Evolutionary conservation across 2,797 vertebrate species (phyloP).

Genomic region (Dicrostonyx torquatus): DNA sequence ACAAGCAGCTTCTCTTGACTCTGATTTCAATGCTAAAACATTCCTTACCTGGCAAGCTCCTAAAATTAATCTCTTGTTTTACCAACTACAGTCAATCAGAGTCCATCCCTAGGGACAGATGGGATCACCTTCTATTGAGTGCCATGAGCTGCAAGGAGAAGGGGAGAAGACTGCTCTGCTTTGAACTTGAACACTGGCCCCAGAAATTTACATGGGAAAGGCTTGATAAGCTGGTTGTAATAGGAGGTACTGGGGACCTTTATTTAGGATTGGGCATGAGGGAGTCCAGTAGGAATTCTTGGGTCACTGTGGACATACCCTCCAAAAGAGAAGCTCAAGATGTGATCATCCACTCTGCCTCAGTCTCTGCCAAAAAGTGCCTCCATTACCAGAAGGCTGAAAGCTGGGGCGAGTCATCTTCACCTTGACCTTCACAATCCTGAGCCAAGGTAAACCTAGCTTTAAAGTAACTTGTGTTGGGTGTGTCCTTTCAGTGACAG

Average conservation of each 20-base stretch:
- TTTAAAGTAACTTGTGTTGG: background rate
- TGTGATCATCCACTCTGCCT: background rate
- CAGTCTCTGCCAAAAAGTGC: background rate
- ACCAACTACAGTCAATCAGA: background rate
- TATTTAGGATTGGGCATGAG: background rate
- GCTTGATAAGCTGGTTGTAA: too few species aligned
- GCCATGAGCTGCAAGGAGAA: background rate
- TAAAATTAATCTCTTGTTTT: background rate
- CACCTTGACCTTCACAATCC: background rate
- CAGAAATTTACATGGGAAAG: background rate
- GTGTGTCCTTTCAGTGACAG: background rate
- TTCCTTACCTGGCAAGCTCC: background rate
- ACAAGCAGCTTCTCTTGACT: background rate
- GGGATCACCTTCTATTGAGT: background rate
- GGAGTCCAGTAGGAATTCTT: background rate
- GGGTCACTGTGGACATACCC: background rate
- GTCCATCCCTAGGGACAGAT: background rate
- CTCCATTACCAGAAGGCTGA: background rate
- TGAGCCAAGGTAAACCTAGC: background rate
- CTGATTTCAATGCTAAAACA: slow-evolving; percentile 3
- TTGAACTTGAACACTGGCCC: background rate
- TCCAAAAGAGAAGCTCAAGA: background rate
- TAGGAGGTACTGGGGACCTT: background rate
- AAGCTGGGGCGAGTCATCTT: background rate
- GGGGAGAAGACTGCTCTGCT: background rate